Conservation (phyloP, 53 echinoderm and acorn worm species). For the Echinarachnius parma region DNA sequence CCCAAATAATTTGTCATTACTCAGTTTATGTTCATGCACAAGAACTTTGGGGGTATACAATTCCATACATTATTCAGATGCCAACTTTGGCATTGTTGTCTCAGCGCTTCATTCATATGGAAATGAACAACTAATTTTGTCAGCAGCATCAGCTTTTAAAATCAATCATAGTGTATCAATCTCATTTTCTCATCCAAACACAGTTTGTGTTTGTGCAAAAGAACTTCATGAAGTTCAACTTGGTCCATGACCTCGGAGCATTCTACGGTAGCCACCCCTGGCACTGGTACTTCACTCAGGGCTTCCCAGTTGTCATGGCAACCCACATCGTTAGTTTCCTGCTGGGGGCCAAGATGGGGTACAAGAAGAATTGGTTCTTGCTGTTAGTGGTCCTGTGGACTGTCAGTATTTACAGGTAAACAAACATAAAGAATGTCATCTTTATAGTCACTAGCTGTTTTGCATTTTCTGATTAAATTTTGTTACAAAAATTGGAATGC, state of each 20-base stretch:
- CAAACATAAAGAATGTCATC: too few relatives aligned
- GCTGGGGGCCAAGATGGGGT: constrained; percentile 53
- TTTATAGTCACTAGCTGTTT: too few relatives aligned
- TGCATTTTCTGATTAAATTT: too few relatives aligned
- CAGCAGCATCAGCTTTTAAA: not conserved
- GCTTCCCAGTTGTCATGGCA: constrained; percentile 78
- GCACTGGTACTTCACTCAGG: constrained; percentile 89
- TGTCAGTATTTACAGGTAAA: constrained; percentile 76
- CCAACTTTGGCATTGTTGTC: not conserved
- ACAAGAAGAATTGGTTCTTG: constrained; percentile 51
- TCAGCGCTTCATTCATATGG: not conserved
- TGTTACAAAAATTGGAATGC: too few relatives aligned
- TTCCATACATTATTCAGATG: not conserved
- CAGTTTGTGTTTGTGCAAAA: constrained; percentile 90
- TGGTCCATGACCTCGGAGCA: constrained; percentile 72
- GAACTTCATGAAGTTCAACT: constrained; percentile 87
- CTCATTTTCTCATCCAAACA: not conserved
- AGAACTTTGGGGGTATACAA: not conserved
- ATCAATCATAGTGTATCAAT: not conserved
- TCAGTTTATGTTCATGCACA: constrained; percentile 5
- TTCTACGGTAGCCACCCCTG: constrained; percentile 88
- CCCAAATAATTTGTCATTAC: not conserved
- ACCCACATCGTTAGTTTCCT: constrained; percentile 69
- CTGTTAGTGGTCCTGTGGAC: constrained; percentile 67
- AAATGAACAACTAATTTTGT: not conserved